These are phyloP conservation scores for Todus mexicanus DNA, from an alignment of 2,797 vertebrate genomes.

Conservation along the genomic window DNA sequence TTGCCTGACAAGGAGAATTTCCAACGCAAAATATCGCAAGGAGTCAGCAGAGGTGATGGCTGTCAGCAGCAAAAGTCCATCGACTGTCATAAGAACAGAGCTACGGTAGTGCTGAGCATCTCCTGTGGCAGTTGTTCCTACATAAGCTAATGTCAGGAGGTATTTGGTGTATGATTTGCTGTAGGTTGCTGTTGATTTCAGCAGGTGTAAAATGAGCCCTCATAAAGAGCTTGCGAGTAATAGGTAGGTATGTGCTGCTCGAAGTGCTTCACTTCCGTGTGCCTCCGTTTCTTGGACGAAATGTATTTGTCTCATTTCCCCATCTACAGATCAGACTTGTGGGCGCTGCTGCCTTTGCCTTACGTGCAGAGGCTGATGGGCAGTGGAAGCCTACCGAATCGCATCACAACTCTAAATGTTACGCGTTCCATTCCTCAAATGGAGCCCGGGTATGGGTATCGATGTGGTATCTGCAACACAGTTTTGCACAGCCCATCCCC, in stretches of 20 bases:
- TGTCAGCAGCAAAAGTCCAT: background rate
- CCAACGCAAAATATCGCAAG: background rate
- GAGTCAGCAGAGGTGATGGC: background rate
- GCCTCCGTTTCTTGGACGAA: background rate
- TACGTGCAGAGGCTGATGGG: background rate
- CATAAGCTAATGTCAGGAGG: background rate
- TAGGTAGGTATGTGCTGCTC: background rate
- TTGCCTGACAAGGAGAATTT: background rate
- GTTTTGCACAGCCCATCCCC: background rate
- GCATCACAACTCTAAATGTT: background rate
- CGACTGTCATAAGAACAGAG: rapidly evolving
- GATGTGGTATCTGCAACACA: background rate
- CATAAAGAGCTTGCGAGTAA: background rate
- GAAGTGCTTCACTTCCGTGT: background rate
- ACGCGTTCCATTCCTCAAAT: background rate
- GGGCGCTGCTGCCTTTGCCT: background rate
- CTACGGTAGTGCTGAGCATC: background rate
- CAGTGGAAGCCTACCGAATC: background rate
- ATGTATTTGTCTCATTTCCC: background rate
- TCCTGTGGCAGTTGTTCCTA: background rate
- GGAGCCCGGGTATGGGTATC: background rate
- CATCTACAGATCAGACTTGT: background rate
- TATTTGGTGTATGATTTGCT: background rate
- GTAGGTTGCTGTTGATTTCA: background rate
- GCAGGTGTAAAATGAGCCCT: background rate